Evolutionary conservation across 2,888 invertebrate species (phyloP).

Genomic region (Abrostola tripartita): DNA sequence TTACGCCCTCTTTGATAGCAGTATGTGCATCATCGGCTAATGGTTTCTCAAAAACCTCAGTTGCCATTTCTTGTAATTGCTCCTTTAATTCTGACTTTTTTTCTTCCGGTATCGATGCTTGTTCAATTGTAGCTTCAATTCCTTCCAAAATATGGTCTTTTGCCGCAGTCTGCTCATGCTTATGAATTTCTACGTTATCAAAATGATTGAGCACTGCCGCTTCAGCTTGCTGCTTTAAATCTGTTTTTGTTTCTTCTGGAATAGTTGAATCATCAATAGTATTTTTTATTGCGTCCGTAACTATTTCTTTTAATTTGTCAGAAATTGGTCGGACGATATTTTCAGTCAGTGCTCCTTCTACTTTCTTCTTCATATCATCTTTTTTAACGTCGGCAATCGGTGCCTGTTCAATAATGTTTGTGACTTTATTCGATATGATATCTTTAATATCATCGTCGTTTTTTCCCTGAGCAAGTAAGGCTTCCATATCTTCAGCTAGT

Average conservation of each 20-base stretch:
- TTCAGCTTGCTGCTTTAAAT: background rate
- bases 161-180: background rate
- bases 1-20: background rate
- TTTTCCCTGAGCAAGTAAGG: constrained; percentile 1
- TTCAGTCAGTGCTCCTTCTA: background rate
- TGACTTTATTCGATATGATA: background rate
- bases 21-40: background rate
- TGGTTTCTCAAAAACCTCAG: background rate
- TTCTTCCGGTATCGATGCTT: background rate
- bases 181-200: background rate
- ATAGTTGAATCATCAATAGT: background rate
- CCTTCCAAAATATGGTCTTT: background rate
- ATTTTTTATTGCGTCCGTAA: background rate
- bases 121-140: background rate
- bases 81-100: background rate
- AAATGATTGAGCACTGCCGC: background rate
- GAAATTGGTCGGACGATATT: background rate
- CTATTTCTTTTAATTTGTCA: background rate
- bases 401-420: background rate
- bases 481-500: constrained; percentile 4
- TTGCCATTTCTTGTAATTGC: background rate
- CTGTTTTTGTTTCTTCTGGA: background rate
- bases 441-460: constrained; percentile 11
- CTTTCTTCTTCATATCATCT: background rate
- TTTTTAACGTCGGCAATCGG: background rate